Evolutionary conservation across 1,140 invertebrate genomes (phyloP), one percentile per base, ranked within the genome.

Genomic region (Neoseiulus cucumeris): DNA sequence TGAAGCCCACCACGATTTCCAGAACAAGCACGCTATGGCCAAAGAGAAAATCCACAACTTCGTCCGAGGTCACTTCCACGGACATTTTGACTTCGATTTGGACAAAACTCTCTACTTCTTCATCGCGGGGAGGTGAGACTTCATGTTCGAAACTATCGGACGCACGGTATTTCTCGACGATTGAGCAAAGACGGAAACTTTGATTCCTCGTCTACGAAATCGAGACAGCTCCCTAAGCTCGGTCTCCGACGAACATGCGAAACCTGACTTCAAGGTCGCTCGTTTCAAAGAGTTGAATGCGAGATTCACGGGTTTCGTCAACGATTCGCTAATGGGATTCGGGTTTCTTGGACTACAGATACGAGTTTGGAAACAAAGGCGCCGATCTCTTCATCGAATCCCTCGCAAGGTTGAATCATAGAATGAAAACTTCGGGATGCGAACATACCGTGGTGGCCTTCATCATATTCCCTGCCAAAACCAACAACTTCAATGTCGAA

Each of bases 11-110:
- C 80, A 81, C 69, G 80, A 81, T 69, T 81, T 81, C 70, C 80
- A 81, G 70, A 81, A 81, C 68, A 72, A 79, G 29, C 80, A 81
- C 72, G 79, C 80, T 42, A 68, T 76, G 33, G 74, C 74, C 45
- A 81, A 81, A 68, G 80, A 81, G 69, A 81, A 79, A 71, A 80
- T 81, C 44, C 74, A 81, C 66, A 75, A 79, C 64, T 81, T 80
- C 74, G 74, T 80, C 59, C 70, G 78, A 64, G 79, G 79, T 12
- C 79, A 80, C 69, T 80, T 80, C 70, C 75, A 81, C 71, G 80
- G 79, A 7, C 78, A 80, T 68, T 76, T 78, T 71, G 76, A 81
- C 70, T 81, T 81, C 72, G 78, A 81, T 69, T 70, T 81, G 65
- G 80, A 81, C 67, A 81, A 80, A 68, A 81, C 79, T 0, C 69